Evolutionary conservation across 2,888 invertebrate genomes (phyloP).

Genomic region (Fabriciana adippe): DNA sequence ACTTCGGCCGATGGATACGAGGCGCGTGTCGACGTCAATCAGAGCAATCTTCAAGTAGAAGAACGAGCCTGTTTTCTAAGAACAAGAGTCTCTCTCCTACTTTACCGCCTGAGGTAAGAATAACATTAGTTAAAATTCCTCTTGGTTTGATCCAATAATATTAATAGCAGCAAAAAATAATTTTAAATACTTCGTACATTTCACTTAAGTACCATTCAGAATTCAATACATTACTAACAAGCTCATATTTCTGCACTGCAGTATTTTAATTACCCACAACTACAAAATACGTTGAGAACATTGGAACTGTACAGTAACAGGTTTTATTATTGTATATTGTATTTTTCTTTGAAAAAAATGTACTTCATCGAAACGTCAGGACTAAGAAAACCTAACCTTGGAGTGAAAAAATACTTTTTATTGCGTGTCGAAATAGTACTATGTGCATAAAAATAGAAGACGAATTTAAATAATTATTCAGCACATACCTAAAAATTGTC

Average conservation of each 20-base stretch:
- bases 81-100: slow-evolving; percentile 86
- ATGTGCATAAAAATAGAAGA: slow-evolving; percentile 21
- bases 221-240: no score
- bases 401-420: slow-evolving; percentile 28
- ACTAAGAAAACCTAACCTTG: slow-evolving; percentile 35
- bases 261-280: no score
- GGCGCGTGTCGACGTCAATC: slow-evolving; percentile 73
- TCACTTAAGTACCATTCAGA: no score
- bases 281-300: no score
- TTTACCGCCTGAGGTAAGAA: slow-evolving; percentile 82
- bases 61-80: slow-evolving; percentile 85
- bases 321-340: no score
- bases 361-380: slow-evolving; percentile 6
- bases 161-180: no score
- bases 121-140: no score
- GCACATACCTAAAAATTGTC: neutral
- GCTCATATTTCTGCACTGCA: no score
- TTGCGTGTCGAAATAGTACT: slow-evolving; percentile 37
- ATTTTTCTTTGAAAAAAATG: neutral
- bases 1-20: slow-evolving; percentile 65
- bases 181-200: no score
- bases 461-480: neutral
- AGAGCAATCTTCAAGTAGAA: slow-evolving; percentile 79
- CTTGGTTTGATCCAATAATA: no score
- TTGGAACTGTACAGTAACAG: no score